phyloP scores from a whole-genome alignment of 2,113 vertebrate genomes.

The Numenius arquata region DNA sequence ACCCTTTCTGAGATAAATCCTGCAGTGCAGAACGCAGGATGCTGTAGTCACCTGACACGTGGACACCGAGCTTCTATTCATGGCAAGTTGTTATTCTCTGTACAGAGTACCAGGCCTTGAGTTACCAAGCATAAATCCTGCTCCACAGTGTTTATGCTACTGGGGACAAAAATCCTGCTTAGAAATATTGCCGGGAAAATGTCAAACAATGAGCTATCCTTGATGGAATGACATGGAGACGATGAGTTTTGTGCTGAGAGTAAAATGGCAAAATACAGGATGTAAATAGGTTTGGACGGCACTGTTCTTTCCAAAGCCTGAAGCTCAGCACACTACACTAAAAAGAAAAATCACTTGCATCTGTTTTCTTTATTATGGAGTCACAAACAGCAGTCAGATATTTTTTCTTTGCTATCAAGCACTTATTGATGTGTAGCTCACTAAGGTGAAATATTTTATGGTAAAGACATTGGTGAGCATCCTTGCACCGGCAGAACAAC shows the following conservation, averaged over 20 bases:
- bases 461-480: not conserved
- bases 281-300: not conserved
- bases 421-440: not conserved
- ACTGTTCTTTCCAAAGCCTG: not conserved
- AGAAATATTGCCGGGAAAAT: not conserved
- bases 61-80: not conserved
- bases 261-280: not conserved
- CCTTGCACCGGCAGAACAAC: not conserved
- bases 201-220: not conserved
- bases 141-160: not conserved
- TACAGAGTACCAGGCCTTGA: not conserved
- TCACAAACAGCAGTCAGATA: not conserved
- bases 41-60: not conserved
- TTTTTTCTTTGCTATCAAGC: not conserved
- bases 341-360: not conserved
- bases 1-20: not conserved
- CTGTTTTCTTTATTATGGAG: not conserved
- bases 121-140: not conserved
- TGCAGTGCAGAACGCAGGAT: not conserved
- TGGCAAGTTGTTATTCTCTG: not conserved
- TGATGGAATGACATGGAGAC: not conserved
- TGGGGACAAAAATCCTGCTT: not conserved
- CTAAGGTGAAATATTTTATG: not conserved
- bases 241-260: not conserved
- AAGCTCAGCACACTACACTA: not conserved